Percentiles rank a stretch among this genome's conserved stretches.
phyloP scores from a whole-genome alignment of 30 jellyfish, hydroid and myxozoan species.

The Haliclystus octoradiatus region DNA sequence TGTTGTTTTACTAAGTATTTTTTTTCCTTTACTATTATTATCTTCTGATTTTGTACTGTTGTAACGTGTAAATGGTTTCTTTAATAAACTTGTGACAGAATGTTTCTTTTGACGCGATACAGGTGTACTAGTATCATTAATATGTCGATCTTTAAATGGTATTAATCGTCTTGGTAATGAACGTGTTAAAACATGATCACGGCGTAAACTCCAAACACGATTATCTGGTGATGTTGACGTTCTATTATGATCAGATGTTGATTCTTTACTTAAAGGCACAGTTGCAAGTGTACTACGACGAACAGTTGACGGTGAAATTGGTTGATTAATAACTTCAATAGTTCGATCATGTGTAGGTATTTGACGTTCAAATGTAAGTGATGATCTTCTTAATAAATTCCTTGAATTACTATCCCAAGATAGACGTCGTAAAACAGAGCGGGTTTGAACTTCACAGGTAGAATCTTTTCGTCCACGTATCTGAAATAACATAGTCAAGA shows the following conservation, averaged over 20 bases:
- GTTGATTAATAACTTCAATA: background rate
- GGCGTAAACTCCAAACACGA: conserved; percentile 1
- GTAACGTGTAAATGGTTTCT: background rate
- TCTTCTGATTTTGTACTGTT: background rate
- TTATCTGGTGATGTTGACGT: background rate
- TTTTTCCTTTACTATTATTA: too few relatives aligned
- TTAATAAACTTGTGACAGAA: background rate
- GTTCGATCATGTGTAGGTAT: too few relatives aligned
- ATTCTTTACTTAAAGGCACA: background rate
- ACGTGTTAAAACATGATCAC: background rate
- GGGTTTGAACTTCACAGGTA: background rate
- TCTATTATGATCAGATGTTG: background rate
- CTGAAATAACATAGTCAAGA: too few relatives aligned
- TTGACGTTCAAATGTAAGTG: background rate
- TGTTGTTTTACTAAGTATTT: background rate
- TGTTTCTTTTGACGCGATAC: background rate
- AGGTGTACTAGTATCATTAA: background rate
- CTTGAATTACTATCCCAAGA: background rate
- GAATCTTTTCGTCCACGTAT: background rate
- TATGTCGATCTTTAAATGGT: background rate
- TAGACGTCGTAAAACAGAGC: background rate
- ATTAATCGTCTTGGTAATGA: background rate
- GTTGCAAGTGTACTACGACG: background rate
- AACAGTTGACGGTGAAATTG: background rate
- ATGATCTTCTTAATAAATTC: background rate